These are phyloP conservation scores for Leptogaster cylindrica DNA, from an alignment of 2,888 invertebrate species.

Conservation along the genomic window DNA sequence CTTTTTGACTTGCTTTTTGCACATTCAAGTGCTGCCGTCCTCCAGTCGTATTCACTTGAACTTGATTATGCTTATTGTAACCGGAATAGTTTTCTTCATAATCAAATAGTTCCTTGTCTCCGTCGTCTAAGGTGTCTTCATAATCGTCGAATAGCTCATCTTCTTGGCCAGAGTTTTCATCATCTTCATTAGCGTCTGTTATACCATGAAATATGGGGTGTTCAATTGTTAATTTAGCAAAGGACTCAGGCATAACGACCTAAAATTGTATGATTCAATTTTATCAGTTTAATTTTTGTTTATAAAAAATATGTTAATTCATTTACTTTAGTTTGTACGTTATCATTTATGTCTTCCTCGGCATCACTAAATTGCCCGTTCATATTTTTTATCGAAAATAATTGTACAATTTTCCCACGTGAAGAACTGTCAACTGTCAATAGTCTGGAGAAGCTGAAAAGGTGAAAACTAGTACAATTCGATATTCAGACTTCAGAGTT, in stretches of 20 bases:
- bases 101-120: constrained; percentile 53
- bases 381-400: constrained; percentile 47
- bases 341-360: constrained; percentile 52
- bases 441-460: too few relatives aligned
- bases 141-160: background rate
- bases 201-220: constrained; percentile 53
- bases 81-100: constrained; percentile 57
- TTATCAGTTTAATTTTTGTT: too few relatives aligned
- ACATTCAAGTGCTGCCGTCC: constrained; percentile 59
- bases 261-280: too few relatives aligned
- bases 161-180: constrained; percentile 45
- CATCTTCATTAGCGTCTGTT: background rate
- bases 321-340: background rate
- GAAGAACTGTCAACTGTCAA: too few relatives aligned
- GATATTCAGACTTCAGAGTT: too few relatives aligned
- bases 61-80: constrained; percentile 55
- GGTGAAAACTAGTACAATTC: too few relatives aligned
- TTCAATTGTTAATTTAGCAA: constrained; percentile 54
- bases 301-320: background rate
- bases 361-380: constrained; percentile 59
- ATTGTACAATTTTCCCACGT: background rate
- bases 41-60: constrained; percentile 23
- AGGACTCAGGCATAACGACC: constrained; percentile 26
- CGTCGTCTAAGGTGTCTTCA: constrained; percentile 50
- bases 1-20: constrained; percentile 67